Evolutionary conservation across 2,797 vertebrate genomes (phyloP).

Genomic region (Micrastur ruficollis): DNA sequence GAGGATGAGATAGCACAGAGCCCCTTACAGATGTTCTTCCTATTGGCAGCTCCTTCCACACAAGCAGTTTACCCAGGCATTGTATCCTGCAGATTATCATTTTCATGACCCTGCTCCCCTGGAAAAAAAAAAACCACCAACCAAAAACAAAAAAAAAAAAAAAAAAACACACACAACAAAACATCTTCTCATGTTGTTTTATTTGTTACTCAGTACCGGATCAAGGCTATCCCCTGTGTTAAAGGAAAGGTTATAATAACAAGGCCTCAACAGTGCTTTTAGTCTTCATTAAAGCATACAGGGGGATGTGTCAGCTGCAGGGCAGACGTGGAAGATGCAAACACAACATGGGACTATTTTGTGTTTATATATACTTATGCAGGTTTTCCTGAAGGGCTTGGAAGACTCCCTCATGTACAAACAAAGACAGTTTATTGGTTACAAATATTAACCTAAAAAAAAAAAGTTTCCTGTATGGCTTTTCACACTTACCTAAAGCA

Average conservation of each 20-base stretch:
- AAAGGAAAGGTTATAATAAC: background rate
- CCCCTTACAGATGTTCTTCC: background rate
- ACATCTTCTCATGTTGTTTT: background rate
- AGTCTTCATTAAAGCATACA: background rate
- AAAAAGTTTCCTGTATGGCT: background rate
- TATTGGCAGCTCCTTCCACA: background rate
- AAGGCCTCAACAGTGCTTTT: background rate
- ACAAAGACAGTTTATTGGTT: background rate
- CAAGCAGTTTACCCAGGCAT: background rate
- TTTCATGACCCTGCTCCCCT: background rate
- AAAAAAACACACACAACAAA: too few relatives aligned
- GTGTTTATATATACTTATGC: background rate
- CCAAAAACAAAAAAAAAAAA: too few relatives aligned
- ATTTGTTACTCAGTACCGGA: background rate
- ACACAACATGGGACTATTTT: background rate
- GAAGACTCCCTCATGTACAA: background rate
- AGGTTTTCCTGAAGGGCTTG: background rate
- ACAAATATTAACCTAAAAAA: background rate
- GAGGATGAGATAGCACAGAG: conserved; percentile 26
- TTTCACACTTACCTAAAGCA: background rate
- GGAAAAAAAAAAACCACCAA: background rate
- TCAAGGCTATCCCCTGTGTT: background rate
- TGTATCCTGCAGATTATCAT: background rate
- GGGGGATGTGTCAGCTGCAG: background rate
- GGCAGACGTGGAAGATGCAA: background rate